Base-by-base conservation (phyloP, 2,888 invertebrate species). In the Drosophila vallismaia region DNA sequence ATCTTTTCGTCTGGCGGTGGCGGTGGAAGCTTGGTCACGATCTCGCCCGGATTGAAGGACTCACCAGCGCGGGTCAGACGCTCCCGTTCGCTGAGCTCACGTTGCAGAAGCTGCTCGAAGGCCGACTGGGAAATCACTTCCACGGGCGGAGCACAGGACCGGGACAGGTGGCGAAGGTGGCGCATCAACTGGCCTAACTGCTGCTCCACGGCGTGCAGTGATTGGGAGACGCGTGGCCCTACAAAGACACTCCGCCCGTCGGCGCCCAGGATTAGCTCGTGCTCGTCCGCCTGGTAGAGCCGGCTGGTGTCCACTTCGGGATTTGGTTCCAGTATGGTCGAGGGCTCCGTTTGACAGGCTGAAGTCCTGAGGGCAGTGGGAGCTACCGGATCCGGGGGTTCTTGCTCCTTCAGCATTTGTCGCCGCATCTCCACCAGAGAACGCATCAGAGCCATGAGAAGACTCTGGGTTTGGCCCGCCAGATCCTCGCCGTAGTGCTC, bases 131-230 rank as follows among this genome's bases (percentile, higher is more conserved):
- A 62, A 9, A 82, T 64, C 3, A 84, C 51, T 50, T 82, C 82
- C 3, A 75, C 55, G n/a, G 82, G 82, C 5, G 82, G 82, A 0
- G 67, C 74, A 58, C 81, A 81, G 4, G 77, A 66, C 5, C 56
- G 58, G 28, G 70, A 49, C 0, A 82, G 71, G 1, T 24, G 44
- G 9, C 44, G 45, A 33, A 82, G 62, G 1, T 62, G 28, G 0
- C 28, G 44, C 51, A 81, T 67, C 26, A 82, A n/a, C 8, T 60
- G 46, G 0, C 9, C 8, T 46, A 84, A 42, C 4, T 74, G 74
- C 19, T 53, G 53, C n/a, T 74, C 67, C 24, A 84, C 50, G 4
- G 68, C 50, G 7, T 51, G 42, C 24, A 82, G 46, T 0, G 74
- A 59, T 7, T 76, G 59, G 0, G 81, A 72, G 31, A 77, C 52